phyloP scores from a whole-genome alignment of 2,888 invertebrate genomes.

The Dynastes maya region DNA sequence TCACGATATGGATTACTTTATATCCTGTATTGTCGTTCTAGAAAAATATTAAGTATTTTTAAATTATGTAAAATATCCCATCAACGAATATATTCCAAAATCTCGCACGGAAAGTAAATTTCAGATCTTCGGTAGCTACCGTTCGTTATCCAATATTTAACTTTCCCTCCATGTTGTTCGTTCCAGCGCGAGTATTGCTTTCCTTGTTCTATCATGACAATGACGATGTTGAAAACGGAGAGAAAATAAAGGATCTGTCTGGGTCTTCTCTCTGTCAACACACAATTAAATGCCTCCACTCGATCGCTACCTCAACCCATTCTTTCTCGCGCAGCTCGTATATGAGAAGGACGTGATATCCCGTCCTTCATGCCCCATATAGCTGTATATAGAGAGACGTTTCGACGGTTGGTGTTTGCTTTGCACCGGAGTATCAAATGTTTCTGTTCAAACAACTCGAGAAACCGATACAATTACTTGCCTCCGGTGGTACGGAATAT shows the following conservation, averaged over 20 bases:
- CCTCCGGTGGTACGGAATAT: constrained; percentile 34
- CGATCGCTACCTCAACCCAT: constrained; percentile 8
- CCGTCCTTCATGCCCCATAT: not conserved
- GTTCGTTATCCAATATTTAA: constrained; percentile 18
- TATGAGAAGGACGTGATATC: constrained; percentile 23
- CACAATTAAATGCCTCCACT: constrained; percentile 30
- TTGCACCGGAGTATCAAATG: constrained; percentile 36
- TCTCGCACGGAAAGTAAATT: constrained; percentile 4
- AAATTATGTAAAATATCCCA: not conserved
- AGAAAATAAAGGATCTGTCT: constrained; percentile 3
- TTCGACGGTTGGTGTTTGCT: constrained; percentile 35
- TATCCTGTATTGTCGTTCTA: no score
- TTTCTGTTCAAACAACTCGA: constrained; percentile 44
- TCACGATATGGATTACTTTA: no score
- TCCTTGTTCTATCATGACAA: constrained; percentile 14
- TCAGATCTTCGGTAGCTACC: not conserved
- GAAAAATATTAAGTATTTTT: no score
- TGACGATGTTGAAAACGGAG: not conserved
- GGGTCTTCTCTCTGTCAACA: constrained; percentile 37
- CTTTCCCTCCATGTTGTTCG: constrained; percentile 7
- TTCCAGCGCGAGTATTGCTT: not conserved
- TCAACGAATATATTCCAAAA: constrained; percentile 5
- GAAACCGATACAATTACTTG: constrained; percentile 42
- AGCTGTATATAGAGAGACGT: not conserved
- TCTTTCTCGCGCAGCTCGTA: not conserved